Conservation (phyloP, 2,888 invertebrate genomes). For the Andrena camellia region DNA sequence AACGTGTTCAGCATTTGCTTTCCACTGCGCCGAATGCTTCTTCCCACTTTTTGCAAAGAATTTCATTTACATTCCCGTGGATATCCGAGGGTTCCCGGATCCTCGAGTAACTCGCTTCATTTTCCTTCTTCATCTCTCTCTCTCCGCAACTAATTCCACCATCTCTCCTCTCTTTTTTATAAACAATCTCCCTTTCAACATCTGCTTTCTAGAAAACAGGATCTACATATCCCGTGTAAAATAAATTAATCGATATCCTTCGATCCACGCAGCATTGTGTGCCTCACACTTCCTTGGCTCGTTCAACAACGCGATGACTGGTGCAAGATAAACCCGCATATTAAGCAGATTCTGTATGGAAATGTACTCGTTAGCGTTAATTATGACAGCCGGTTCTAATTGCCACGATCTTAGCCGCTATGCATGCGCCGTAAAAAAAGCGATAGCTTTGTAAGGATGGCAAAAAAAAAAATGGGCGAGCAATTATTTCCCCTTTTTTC, state of each 20-base stretch:
- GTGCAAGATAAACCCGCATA: slow-evolving; percentile 40
- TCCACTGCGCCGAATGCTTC: neutral
- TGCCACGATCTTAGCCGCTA: slow-evolving; percentile 31
- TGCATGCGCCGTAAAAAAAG: slow-evolving; percentile 8
- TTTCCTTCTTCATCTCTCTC: neutral
- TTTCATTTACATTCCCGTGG: neutral
- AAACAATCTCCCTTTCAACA: too few species aligned
- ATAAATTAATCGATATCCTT: slow-evolving; percentile 29
- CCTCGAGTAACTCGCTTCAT: neutral
- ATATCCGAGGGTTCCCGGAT: neutral
- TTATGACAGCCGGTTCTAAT: slow-evolving; percentile 42
- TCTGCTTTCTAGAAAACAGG: neutral
- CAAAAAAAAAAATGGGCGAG: slow-evolving; percentile 32
- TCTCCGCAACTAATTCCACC: too few species aligned
- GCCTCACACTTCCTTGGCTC: neutral
- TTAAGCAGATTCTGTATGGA: slow-evolving; percentile 40
- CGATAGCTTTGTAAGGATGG: slow-evolving; percentile 10
- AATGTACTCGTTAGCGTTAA: slow-evolving; percentile 47
- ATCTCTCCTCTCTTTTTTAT: too few species aligned
- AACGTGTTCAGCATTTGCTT: slow-evolving; percentile 12
- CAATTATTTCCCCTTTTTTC: neutral
- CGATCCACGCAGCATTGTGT: slow-evolving; percentile 35
- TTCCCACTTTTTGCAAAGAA: neutral
- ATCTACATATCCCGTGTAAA: neutral
- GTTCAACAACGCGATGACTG: neutral